Percentiles rank a stretch among this genome's conserved stretches.
These are phyloP conservation scores for Pterocles gutturalis DNA, from an alignment of 2,113 vertebrate species.

Conservation along the genomic window DNA sequence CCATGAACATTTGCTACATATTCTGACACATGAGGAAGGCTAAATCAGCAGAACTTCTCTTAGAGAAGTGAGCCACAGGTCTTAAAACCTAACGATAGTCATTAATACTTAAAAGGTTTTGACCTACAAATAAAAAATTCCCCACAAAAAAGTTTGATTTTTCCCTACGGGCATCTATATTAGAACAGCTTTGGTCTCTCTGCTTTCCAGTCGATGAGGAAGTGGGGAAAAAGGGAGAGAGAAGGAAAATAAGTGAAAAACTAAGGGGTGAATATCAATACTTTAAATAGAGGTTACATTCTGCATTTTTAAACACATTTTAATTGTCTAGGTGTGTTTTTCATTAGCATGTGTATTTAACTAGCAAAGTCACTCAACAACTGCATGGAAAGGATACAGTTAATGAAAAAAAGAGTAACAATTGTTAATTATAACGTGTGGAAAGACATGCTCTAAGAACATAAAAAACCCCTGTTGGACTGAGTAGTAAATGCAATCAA, in stretches of 20 bases:
- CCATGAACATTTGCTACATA: not conserved
- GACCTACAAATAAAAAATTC: not conserved
- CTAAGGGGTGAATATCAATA: not conserved
- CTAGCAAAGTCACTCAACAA: constrained; percentile 3
- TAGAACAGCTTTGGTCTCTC: not conserved
- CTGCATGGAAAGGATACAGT: constrained; percentile 8
- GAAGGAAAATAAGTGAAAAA: not conserved
- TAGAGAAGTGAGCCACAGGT: not conserved
- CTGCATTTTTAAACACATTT: constrained; percentile 25
- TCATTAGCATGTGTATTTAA: constrained; percentile 3
- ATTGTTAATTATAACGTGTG: not conserved
- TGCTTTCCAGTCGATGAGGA: not conserved
- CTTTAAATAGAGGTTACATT: not conserved
- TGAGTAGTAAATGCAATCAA: not conserved
- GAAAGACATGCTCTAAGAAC: constrained; percentile 2
- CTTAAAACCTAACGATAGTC: not conserved
- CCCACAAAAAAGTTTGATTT: not conserved
- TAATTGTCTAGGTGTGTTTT: constrained; percentile 9
- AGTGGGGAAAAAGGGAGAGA: not conserved
- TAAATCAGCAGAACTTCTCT: not conserved
- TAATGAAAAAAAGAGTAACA: not conserved
- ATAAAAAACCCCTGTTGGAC: not conserved
- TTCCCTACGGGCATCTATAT: not conserved
- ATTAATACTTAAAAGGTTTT: not conserved
- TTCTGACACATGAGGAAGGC: not conserved